phyloP scores from a whole-genome alignment of 2,888 invertebrate genomes.

The Osmoderma eremita region DNA sequence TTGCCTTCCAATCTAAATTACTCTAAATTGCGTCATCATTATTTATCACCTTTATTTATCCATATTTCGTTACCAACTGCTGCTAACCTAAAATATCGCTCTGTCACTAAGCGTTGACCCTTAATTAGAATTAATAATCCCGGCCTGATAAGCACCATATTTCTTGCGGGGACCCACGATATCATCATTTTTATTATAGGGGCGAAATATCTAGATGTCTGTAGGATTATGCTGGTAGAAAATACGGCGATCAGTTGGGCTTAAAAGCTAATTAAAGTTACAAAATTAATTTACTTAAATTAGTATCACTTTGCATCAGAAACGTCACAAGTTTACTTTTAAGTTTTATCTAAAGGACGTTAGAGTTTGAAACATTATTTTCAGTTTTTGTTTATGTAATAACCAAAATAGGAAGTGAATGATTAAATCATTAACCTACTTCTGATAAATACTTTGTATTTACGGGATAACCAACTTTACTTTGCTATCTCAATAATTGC shows the following conservation, averaged over 20 bases:
- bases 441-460: too few relatives aligned
- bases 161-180: conserved; percentile 22
- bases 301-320: neutral
- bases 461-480: too few relatives aligned
- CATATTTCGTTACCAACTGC: neutral
- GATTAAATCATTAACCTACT: too few relatives aligned
- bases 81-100: conserved; percentile 22
- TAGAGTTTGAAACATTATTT: too few relatives aligned
- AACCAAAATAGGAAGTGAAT: too few relatives aligned
- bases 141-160: conserved; percentile 29
- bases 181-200: conserved; percentile 37
- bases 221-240: conserved; percentile 4
- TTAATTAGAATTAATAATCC: conserved; percentile 36
- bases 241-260: neutral
- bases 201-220: conserved; percentile 28
- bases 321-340: neutral
- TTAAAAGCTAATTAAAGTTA: conserved; percentile 29
- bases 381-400: too few relatives aligned
- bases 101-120: conserved; percentile 30
- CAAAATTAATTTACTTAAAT: conserved; percentile 18
- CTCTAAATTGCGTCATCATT: neutral
- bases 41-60: conserved; percentile 12
- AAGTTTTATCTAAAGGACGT: neutral
- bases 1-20: too few relatives aligned
- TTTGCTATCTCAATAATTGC: too few relatives aligned